Percentiles rank a stretch among this genome's conserved stretches.
These are phyloP conservation scores for Sorex maritimensis DNA, from an alignment of 2,797 vertebrate species.

Conservation along the genomic window DNA sequence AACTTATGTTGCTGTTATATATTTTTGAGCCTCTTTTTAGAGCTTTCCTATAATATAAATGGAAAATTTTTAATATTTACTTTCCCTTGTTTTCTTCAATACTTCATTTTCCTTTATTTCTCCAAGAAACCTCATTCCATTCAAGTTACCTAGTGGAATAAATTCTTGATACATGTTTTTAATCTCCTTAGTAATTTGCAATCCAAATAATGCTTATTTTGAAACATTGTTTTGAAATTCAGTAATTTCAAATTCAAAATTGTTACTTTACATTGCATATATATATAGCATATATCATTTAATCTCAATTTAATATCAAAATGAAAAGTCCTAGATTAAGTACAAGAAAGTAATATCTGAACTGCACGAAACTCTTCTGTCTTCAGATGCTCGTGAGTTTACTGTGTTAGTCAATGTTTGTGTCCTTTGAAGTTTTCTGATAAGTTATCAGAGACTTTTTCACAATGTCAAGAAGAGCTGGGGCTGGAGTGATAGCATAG, in stretches of 20 bases:
- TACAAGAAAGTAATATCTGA: conserved; percentile 31
- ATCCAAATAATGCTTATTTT: conserved; percentile 38
- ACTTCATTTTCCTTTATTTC: not conserved
- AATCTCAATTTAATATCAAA: conserved; percentile 26
- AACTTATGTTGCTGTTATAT: conserved; percentile 64
- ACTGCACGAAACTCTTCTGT: not conserved
- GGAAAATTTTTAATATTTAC: conserved; percentile 58
- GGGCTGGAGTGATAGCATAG: too few species aligned
- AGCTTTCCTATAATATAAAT: conserved; percentile 20
- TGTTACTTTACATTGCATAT: not conserved
- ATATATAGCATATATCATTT: not conserved
- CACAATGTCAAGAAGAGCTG: not conserved
- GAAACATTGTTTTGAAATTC: conserved; percentile 7
- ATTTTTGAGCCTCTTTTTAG: conserved; percentile 61
- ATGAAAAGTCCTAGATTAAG: not conserved
- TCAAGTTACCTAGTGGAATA: conserved; percentile 59
- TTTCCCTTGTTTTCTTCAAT: not conserved
- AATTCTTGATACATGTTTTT: conserved; percentile 52
- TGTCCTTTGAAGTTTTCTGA: conserved; percentile 32
- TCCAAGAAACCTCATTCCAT: conserved; percentile 20
- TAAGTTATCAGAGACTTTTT: conserved; percentile 14
- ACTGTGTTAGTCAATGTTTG: conserved; percentile 45
- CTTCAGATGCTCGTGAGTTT: not conserved
- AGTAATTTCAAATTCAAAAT: conserved; percentile 3
- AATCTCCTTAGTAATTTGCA: conserved; percentile 64